Percentiles rank a stretch among this genome's conserved stretches.
These are phyloP conservation scores for Balaenoptera acutorostrata DNA, from an alignment of 2,113 vertebrate genomes.

Conservation along the genomic window DNA sequence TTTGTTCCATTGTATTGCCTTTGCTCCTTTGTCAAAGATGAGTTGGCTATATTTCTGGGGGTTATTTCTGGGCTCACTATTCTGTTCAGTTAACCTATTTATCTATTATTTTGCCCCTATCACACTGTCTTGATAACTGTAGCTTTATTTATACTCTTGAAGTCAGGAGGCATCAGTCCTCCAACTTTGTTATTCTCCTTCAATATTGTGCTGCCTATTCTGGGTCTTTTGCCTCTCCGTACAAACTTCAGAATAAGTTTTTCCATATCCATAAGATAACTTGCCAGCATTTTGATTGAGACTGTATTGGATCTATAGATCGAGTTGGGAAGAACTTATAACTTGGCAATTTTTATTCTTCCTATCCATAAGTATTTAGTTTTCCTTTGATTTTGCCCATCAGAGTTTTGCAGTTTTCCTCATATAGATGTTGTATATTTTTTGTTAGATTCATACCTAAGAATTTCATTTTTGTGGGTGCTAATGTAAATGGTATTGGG, in stretches of 20 bases:
- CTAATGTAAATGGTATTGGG: not conserved
- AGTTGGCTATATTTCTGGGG: not conserved
- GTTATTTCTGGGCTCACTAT: not conserved
- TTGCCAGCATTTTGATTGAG: not conserved
- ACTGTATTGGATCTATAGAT: not conserved
- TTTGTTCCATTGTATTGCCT: not conserved
- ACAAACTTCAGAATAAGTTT: not conserved
- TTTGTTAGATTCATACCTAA: not conserved
- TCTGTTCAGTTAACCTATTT: not conserved
- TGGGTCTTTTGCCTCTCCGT: not conserved
- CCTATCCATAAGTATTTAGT: not conserved
- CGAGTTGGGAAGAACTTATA: not conserved
- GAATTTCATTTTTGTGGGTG: not conserved
- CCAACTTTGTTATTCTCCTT: not conserved
- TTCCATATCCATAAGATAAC: not conserved
- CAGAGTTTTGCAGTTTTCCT: not conserved
- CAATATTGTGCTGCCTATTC: not conserved
- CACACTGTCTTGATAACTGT: not conserved
- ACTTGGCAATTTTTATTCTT: not conserved
- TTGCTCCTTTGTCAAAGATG: not conserved
- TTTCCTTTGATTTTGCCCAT: not conserved
- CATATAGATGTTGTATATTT: not conserved
- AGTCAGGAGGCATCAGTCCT: not conserved
- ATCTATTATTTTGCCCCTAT: not conserved
- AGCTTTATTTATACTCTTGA: not conserved